Base-by-base conservation (phyloP, 2,113 vertebrate species). In the Sinocyclocheilus rhinocerous region DNA sequence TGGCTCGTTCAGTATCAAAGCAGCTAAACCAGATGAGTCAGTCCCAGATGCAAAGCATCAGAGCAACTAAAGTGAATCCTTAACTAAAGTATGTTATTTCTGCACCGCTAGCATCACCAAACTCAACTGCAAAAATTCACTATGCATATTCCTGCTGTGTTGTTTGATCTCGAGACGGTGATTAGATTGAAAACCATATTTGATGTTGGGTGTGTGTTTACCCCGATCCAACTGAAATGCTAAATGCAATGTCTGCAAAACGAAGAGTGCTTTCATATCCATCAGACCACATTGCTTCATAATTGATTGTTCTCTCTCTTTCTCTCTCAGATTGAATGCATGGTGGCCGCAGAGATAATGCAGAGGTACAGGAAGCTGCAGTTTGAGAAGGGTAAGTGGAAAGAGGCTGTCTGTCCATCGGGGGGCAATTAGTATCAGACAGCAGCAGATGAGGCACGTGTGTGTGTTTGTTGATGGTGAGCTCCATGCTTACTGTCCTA, bases 271-370 rank as follows among this genome's bases (percentile, higher is more conserved):
- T 82, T 39, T 48, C 36, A 48, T 86, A 69, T 75, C 6, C 26
- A 39, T 75, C 65, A 73, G 39, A 26, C 63, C 24, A 55, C 33
- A 55, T 11, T 83, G 75, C 24, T 3, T 52, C 50, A 48, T 59
- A 36, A 75, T 55, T 16, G 20, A 55, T 50, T 22, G 16, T 16
- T 63, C 4, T 57, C 42, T 76, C n/a, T 77, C 16, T 83, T 70
- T 87, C 83, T 89, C 86, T 72, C 78, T 91, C 90, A 99, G 98
- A 99, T 99, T 77, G 98, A 99, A 91, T 97, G 96, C 92, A 97
- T 99, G 96, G 98, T 99, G 90, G 96, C 97, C 0, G 94, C 96
- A 20, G 97, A 98, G 91, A 96, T 98, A 89, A 98, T 99, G 98
- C 97, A 99, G 92, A 96, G 94, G 89, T 99, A 99, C 89, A 97